These are phyloP conservation scores for Philaethria dido DNA, from an alignment of 2,888 invertebrate genomes.

Conservation along the genomic window DNA sequence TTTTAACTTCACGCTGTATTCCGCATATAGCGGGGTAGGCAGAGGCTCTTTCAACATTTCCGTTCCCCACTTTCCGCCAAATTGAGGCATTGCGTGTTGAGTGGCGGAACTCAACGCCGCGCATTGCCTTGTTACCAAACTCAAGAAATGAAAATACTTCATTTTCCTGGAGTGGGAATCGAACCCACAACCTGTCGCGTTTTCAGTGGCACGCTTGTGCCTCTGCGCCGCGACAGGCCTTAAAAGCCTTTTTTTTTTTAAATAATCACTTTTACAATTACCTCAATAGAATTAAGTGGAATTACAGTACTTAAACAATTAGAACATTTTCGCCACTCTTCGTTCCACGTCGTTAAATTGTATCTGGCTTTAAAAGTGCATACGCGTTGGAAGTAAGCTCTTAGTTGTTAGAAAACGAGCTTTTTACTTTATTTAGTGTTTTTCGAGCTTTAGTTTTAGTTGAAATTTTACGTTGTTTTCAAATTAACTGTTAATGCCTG, in stretches of 20 bases:
- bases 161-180: too few species aligned
- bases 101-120: too few species aligned
- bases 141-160: too few species aligned
- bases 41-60: too few species aligned
- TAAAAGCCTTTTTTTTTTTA: background rate
- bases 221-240: too few species aligned
- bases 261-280: background rate
- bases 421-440: slow-evolving; percentile 16
- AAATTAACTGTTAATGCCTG: background rate
- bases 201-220: too few species aligned
- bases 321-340: slow-evolving; percentile 47
- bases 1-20: too few species aligned
- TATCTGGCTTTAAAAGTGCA: slow-evolving; percentile 39
- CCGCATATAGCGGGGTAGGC: too few species aligned
- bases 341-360: slow-evolving; percentile 42
- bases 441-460: background rate
- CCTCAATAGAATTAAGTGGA: slow-evolving; percentile 19
- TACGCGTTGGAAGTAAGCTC: slow-evolving; percentile 15
- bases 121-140: too few species aligned
- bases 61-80: too few species aligned
- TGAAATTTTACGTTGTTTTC: background rate
- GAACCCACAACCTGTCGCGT: too few species aligned
- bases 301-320: slow-evolving; percentile 50
- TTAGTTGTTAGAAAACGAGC: slow-evolving; percentile 5
- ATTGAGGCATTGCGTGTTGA: too few species aligned